A percentile compares a stretch with the other conserved stretches of the same genome.
Evolutionary conservation across 1,140 invertebrate genomes (phyloP).

Genomic region (Trichomalopsis sarcophagae): DNA sequence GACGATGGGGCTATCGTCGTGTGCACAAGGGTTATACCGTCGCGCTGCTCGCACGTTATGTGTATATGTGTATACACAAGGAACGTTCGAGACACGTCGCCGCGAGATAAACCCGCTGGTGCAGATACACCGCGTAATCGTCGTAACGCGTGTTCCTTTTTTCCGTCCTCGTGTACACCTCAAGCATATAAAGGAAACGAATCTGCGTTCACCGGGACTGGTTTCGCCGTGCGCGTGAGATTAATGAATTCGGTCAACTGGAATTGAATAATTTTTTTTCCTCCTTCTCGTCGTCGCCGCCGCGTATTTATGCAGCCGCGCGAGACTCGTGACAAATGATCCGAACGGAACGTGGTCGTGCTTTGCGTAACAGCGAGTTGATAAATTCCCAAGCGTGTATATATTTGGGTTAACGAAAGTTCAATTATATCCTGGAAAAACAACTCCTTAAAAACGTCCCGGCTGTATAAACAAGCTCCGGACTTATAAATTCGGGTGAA

Average conservation of each 20-base stretch:
- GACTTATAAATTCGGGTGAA: background rate
- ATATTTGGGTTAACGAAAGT: background rate
- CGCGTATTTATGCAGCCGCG: no score
- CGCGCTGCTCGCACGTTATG: background rate
- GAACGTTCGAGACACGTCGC: background rate
- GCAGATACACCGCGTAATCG: background rate
- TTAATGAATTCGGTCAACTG: background rate
- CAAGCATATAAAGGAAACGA: background rate
- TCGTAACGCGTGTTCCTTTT: background rate
- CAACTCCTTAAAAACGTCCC: no score
- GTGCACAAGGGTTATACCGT: background rate
- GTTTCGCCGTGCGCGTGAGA: background rate
- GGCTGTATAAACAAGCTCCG: no score
- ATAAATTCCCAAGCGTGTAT: no score
- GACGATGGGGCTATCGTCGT: background rate
- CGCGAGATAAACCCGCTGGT: background rate
- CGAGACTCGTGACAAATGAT: background rate
- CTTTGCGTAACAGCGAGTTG: background rate
- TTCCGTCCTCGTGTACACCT: background rate
- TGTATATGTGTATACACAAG: background rate
- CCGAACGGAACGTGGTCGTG: background rate
- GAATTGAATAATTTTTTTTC: background rate
- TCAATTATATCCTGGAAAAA: background rate
- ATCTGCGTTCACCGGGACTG: background rate
- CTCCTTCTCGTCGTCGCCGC: no score